Evolutionary conservation across 2,888 invertebrate genomes (phyloP), one percentile per base, ranked within the genome.

Genomic region (Brachylomia viminalis): DNA sequence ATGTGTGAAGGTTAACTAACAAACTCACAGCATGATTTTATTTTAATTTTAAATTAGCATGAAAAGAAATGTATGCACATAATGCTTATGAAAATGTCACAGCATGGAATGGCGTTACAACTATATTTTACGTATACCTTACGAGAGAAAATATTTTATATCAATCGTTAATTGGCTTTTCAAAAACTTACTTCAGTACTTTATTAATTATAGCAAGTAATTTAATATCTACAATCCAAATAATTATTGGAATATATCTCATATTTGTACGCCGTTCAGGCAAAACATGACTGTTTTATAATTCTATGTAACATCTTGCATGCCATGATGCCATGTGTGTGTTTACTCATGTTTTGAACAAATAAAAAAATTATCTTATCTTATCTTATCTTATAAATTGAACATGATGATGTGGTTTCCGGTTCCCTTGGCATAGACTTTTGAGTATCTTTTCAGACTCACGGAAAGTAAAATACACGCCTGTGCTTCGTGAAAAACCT

Each of bases 11-110:
- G n/a, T 67, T 54, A 69, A 72, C 54, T 30, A 69, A 72, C 54
- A 30, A n/a, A 64, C 52, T 65, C 85, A 73, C 71, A 84, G 77
- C 73, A 17, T 76, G 85, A 15, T 64, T 62, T 80, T 61, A 20
- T 68, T n/a, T 54, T 56, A 33, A 77, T 61, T 8, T 38, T 10
- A 61, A 59, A 75, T 74, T 54, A 79, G 15, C 33, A 38, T 73
- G 42, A 54, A 70, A 17, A 45, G 1, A 70, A 66, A 72, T 70
- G 10, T 65, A 74, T 83, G 17, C 5, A 27, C 23, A 7, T 7
- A 11, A 61, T 49, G 68, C n/a, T 27, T 67, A 75, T 75, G 33
- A 82, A 75, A 80, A 72, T 70, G 33, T 72, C 76, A 33, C 69
- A 70, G 69, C 62, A 49, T 76, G 69, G 3, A 62, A 70, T 56